These are phyloP conservation scores for Stigmatopora nigra DNA, from an alignment of 2,113 vertebrate species.

Conservation along the genomic window DNA sequence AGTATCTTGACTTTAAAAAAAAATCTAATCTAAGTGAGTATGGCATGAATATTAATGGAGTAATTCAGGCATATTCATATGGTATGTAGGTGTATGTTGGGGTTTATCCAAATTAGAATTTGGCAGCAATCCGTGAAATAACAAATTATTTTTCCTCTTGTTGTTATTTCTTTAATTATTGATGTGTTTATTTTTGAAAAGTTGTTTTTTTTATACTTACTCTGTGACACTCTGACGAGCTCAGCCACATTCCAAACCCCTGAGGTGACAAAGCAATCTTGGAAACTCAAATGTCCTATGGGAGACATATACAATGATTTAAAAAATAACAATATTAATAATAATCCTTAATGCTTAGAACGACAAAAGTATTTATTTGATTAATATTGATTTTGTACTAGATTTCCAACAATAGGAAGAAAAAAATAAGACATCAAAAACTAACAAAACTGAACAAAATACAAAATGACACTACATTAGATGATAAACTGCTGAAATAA, in stretches of 20 bases:
- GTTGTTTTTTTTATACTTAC: constrained; percentile 69
- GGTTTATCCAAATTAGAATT: background rate
- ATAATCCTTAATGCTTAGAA: no score
- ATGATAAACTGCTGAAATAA: no score
- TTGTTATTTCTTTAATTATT: background rate
- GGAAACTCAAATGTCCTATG: constrained; percentile 91
- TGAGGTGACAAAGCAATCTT: constrained; percentile 94
- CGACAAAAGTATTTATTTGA: no score
- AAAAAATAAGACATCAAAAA: no score
- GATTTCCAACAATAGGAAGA: no score
- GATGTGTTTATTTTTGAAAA: background rate
- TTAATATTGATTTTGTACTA: no score
- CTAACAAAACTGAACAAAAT: no score
- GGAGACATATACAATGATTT: background rate
- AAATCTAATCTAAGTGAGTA: background rate
- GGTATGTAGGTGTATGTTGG: constrained; percentile 2
- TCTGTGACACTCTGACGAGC: constrained; percentile 90
- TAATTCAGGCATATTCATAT: background rate
- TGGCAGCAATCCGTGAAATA: constrained; percentile 2
- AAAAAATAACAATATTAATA: background rate
- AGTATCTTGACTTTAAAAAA: background rate
- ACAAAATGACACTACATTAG: no score
- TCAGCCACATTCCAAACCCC: constrained; percentile 93
- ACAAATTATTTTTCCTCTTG: background rate
- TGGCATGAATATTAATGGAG: background rate